A percentile compares a stretch with the other conserved stretches of the same genome.
These are phyloP conservation scores for Syngnathus acus DNA, from an alignment of 2,797 vertebrate genomes.

Conservation along the genomic window DNA sequence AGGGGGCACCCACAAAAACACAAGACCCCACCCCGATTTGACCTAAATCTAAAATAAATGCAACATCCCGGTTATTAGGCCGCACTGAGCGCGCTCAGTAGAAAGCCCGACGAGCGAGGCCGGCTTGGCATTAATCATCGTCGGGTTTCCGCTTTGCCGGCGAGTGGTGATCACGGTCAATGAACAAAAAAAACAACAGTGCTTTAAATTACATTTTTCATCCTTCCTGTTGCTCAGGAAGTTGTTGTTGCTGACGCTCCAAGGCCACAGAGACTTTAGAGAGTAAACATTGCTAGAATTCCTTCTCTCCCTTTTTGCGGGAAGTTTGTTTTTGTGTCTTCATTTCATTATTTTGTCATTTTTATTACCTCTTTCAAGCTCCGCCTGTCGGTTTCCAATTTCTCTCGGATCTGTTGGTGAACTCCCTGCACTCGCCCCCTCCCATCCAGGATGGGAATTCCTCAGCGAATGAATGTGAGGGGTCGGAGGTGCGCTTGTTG, in stretches of 20 bases:
- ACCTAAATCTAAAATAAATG: constrained; percentile 57
- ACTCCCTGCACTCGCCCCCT: neutral
- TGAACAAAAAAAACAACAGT: constrained; percentile 62
- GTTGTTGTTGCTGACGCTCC: constrained; percentile 71
- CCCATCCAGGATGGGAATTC: neutral
- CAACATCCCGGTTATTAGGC: constrained; percentile 65
- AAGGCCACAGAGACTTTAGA: constrained; percentile 64
- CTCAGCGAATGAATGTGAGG: neutral
- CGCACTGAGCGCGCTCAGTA: constrained; percentile 43
- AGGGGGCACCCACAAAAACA: constrained; percentile 34
- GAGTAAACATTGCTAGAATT: constrained; percentile 50
- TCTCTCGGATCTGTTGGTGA: constrained; percentile 1
- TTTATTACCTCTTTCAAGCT: constrained; percentile 38
- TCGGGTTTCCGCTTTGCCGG: constrained; percentile 16
- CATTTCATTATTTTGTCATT: constrained; percentile 13
- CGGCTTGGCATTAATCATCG: neutral
- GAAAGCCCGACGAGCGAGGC: constrained; percentile 32
- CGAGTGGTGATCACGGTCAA: constrained; percentile 71
- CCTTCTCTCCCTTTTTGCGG: constrained; percentile 38
- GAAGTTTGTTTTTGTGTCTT: constrained; percentile 40
- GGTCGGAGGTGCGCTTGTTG: constrained; percentile 46
- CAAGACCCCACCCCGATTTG: constrained; percentile 10
- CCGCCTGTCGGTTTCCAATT: constrained; percentile 39
- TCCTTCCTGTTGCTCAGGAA: constrained; percentile 71
- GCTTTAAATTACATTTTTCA: constrained; percentile 73